Conservation (phyloP, 2,888 invertebrate genomes). For the Troglohyphantes excavatus region DNA sequence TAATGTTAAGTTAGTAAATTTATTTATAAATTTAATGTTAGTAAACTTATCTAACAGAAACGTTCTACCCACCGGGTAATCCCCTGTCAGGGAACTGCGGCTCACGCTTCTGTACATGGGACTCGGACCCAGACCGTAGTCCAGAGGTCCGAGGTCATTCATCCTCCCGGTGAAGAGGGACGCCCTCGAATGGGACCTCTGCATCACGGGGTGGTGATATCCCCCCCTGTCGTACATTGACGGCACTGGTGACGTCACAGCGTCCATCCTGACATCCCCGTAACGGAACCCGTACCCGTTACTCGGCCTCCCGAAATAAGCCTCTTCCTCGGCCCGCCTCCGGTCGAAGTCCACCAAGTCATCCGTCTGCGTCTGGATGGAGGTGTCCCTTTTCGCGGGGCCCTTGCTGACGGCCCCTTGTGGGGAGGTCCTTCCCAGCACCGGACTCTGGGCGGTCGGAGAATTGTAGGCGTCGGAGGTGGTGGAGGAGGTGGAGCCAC, state of each 20-base stretch:
- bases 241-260: constrained; percentile 38
- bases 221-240: constrained; percentile 41
- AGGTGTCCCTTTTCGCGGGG: constrained; percentile 22
- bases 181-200: constrained; percentile 64
- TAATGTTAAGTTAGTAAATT: no score
- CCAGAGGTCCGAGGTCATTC: constrained; percentile 56
- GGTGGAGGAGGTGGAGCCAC: constrained; percentile 56
- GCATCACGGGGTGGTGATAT: constrained; percentile 36
- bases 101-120: constrained; percentile 75
- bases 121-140: constrained; percentile 47
- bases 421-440: not conserved
- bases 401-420: not conserved
- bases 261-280: no score
- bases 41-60: no score
- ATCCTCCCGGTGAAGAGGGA: constrained; percentile 65
- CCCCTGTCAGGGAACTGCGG: constrained; percentile 68
- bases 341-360: constrained; percentile 25
- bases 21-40: no score
- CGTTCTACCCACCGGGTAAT: constrained; percentile 58
- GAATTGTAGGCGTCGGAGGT: constrained; percentile 68
- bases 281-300: constrained; percentile 26
- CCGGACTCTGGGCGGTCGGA: constrained; percentile 59
- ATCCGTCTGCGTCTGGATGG: constrained; percentile 58
- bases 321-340: constrained; percentile 36
- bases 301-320: constrained; percentile 6